Evolutionary conservation across 2,113 vertebrate species (phyloP).

Genomic region (Mobula hypostoma): DNA sequence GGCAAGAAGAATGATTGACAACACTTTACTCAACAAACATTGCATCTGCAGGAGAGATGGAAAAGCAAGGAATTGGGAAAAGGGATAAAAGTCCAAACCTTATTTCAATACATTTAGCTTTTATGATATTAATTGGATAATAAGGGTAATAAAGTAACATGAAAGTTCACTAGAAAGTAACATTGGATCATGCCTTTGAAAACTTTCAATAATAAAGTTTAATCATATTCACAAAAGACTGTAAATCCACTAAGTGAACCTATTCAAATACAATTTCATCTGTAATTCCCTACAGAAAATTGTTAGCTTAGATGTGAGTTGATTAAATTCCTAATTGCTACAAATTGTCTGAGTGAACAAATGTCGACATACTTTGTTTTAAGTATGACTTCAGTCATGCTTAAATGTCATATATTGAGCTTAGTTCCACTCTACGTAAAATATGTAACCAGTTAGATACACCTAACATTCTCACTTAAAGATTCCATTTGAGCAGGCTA

Average conservation of each 20-base stretch:
- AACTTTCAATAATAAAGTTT: not conserved
- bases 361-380: not conserved
- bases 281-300: not conserved
- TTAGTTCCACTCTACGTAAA: not conserved
- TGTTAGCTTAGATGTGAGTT: not conserved
- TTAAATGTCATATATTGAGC: constrained; percentile 2
- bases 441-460: not conserved
- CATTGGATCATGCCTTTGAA: not conserved
- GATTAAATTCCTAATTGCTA: not conserved
- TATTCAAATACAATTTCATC: not conserved
- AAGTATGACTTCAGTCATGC: constrained; percentile 1
- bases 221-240: not conserved
- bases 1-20: not conserved
- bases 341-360: not conserved
- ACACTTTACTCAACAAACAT: not conserved
- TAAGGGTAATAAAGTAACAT: not conserved
- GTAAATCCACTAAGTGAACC: not conserved
- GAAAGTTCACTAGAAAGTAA: not conserved
- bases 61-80: not conserved
- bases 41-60: not conserved
- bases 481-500: constrained; percentile 16
- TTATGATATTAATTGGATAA: not conserved
- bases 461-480: constrained; percentile 17
- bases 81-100: not conserved
- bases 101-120: not conserved